A percentile compares a stretch with the other conserved stretches of the same genome.
phyloP scores from a whole-genome alignment of 2,888 invertebrate species.

The Pachliopta kotzebuea region DNA sequence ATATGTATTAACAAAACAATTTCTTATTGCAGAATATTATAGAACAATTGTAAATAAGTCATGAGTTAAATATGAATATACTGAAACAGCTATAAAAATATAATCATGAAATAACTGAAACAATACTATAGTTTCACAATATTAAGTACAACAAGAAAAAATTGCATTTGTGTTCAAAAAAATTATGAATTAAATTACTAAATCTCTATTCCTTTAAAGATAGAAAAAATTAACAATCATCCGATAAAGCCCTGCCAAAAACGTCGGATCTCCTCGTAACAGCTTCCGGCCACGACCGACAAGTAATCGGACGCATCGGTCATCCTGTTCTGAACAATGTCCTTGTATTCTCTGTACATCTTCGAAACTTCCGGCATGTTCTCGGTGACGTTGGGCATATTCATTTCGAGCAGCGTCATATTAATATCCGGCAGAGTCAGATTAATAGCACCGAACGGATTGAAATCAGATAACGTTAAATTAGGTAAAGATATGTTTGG shows the following conservation, averaged over 20 bases:
- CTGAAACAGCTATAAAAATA: too few relatives aligned
- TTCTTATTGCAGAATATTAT: too few relatives aligned
- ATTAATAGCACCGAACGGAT: constrained; percentile 31
- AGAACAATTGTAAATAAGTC: too few relatives aligned
- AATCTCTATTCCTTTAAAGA: too few relatives aligned
- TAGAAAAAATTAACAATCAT: constrained; percentile 38
- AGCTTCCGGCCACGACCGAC: constrained; percentile 74
- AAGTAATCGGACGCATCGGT: constrained; percentile 76
- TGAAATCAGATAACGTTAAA: constrained; percentile 51
- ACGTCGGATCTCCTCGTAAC: constrained; percentile 67
- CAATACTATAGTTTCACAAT: constrained; percentile 25
- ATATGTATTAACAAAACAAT: not conserved
- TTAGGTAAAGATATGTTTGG: constrained; percentile 49
- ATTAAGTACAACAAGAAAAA: constrained; percentile 36
- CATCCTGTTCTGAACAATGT: constrained; percentile 72
- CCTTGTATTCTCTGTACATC: constrained; percentile 66
- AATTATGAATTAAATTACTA: too few relatives aligned
- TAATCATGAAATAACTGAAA: constrained; percentile 11
- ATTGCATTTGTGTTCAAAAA: too few relatives aligned
- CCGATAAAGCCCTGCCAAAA: constrained; percentile 62
- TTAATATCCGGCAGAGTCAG: constrained; percentile 38
- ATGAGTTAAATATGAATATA: too few relatives aligned
- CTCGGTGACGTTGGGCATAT: constrained; percentile 54
- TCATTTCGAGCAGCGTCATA: constrained; percentile 40
- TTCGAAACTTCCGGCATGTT: constrained; percentile 62